Evolutionary conservation across 2,888 invertebrate genomes (phyloP), one percentile per base, ranked within the genome.

Genomic region (Dendrolimus houi): DNA sequence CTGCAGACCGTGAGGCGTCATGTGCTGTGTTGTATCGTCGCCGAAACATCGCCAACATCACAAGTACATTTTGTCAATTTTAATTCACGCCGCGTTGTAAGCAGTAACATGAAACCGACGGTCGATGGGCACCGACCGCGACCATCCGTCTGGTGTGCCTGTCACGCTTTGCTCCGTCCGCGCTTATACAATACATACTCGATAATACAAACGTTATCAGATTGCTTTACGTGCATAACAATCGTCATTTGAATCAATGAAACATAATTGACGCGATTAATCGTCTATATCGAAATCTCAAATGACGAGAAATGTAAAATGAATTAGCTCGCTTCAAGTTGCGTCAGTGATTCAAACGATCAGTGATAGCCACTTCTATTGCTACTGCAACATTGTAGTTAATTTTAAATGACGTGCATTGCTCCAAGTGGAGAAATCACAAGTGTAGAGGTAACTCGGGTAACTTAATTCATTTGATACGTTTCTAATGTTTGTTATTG

Each of bases 41-140:
- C 56, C 57, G 13, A 56, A 58, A 47, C 54, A 42, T 10, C 47
- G 12, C 56, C 52, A 59, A 61, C 58, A 56, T 59, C 58, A 59
- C 60, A 60, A 61, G 64, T 65, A 67, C 61, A 60, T 47, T 47
- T 47, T 12, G 12, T 10, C 12, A 67, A 75, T 76, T 81, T 79
- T 78, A 74, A 83, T 81, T 80, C 82, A 74, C 71, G 65, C 68
- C 72, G 71, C 77, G 77, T 73, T 73, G 74, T 73, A 71, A 74
- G 72, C 71, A 71, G 82, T 77, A 80, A 83, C 70, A 68, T 66
- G 77, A 82, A 70, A 75, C 77, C 71, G 64, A 59, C 60, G 67
- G 72, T 12, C 47, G 47, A 47, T 73, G 74, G 68, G 67, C 72
- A 72, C 68, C 67, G 68, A 79, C 78, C 81, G 78, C 77, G 79